Conservation (phyloP, 2,797 vertebrate genomes). For the Coluber constrictor region DNA sequence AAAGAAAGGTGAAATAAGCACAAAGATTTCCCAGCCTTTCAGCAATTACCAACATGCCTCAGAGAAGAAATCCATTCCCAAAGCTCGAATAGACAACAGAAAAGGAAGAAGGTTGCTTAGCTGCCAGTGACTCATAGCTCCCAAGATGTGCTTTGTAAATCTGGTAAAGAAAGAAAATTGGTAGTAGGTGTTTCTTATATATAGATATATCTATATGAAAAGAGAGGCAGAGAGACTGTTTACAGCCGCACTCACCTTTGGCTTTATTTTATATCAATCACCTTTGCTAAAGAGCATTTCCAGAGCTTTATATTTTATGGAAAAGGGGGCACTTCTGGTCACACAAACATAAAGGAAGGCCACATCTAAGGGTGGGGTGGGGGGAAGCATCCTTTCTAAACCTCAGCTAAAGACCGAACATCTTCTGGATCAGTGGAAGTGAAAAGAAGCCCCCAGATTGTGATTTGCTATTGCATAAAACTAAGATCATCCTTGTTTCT, state of each 20-base stretch:
- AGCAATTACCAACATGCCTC: not conserved
- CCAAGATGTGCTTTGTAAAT: not conserved
- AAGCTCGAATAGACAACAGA: rapidly evolving
- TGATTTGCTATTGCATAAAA: not conserved
- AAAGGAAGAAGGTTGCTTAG: not conserved
- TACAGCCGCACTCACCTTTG: not conserved
- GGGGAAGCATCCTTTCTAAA: not conserved
- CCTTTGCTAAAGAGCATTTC: not conserved
- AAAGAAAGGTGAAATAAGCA: not conserved
- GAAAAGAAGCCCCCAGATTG: not conserved
- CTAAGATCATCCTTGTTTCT: not conserved
- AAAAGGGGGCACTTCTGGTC: not conserved
- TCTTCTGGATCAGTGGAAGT: not conserved
- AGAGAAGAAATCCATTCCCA: not conserved
- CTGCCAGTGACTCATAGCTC: not conserved
- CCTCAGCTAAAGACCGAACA: not conserved
- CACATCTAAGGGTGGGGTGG: not conserved
- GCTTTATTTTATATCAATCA: not conserved
- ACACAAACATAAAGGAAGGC: not conserved
- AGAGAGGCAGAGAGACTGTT: not conserved
- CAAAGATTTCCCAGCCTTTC: not conserved
- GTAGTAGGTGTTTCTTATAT: not conserved
- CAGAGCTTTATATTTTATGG: not conserved
- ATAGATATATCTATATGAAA: not conserved
- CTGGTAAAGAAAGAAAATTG: not conserved